phyloP scores from a whole-genome alignment of 2,797 vertebrate species.

The Parambassis ranga region DNA sequence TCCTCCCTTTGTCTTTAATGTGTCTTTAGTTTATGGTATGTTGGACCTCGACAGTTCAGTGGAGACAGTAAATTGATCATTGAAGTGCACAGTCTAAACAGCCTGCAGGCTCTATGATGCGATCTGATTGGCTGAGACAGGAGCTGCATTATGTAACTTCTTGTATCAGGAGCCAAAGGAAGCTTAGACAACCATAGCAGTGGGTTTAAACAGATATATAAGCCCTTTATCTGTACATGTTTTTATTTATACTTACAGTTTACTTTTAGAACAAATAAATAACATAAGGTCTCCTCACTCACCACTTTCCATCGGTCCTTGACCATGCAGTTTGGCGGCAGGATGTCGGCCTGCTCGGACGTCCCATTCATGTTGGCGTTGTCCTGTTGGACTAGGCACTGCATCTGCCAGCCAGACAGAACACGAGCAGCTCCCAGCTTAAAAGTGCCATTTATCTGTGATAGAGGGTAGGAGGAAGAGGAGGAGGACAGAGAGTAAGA shows the following conservation, averaged over 20 bases:
- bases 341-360: slow-evolving; percentile 95
- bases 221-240: no score
- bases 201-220: no score
- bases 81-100: slow-evolving; percentile 51
- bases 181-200: not conserved
- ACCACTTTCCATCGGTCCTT: slow-evolving; percentile 99
- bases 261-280: no score
- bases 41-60: not conserved
- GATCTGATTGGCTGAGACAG: slow-evolving; percentile 51
- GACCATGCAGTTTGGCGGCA: slow-evolving; percentile 97
- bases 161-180: not conserved
- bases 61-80: slow-evolving; percentile 33
- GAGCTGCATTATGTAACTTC: slow-evolving; percentile 51
- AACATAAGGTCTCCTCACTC: slow-evolving; percentile 73
- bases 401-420: slow-evolving; percentile 93
- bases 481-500: not conserved
- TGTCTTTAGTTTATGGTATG: not conserved
- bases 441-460: slow-evolving; percentile 97
- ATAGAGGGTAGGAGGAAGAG: not conserved
- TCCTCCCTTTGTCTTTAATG: not conserved
- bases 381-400: slow-evolving; percentile 98
- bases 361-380: slow-evolving; percentile 98
- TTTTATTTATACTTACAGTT: no score
- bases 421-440: slow-evolving; percentile 92
- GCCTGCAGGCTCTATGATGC: slow-evolving; percentile 27